These are phyloP conservation scores for Butorides virescens DNA, from an alignment of 2,113 vertebrate species.

Conservation along the genomic window DNA sequence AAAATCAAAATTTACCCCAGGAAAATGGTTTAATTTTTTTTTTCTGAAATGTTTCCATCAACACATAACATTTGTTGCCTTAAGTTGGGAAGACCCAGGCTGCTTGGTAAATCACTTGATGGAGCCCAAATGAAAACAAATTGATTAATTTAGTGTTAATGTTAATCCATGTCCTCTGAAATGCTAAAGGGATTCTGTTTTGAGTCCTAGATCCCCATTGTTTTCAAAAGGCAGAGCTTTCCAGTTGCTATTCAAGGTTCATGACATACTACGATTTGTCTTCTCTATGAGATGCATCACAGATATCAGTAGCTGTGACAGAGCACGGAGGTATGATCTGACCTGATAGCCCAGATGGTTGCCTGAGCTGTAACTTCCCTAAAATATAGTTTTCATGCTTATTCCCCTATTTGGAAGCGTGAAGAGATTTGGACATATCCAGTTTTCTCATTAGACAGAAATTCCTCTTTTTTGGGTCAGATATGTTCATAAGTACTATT, in stretches of 20 bases:
- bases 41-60: slow-evolving; percentile 1
- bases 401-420: not conserved
- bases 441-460: not conserved
- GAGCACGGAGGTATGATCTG: not conserved
- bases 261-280: not conserved
- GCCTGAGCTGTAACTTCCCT: not conserved
- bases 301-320: not conserved
- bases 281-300: not conserved
- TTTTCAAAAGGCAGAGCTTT: not conserved
- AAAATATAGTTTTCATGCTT: not conserved
- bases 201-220: not conserved
- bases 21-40: not conserved
- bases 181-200: not conserved
- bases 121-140: not conserved
- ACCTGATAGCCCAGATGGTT: not conserved
- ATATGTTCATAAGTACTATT: not conserved
- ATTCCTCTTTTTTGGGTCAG: not conserved
- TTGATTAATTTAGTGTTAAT: not conserved
- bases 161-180: not conserved
- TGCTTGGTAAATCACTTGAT: not conserved
- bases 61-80: not conserved
- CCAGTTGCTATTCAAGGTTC: not conserved
- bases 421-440: not conserved
- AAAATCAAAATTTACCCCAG: slow-evolving; percentile 56
- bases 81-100: not conserved